Evolutionary conservation across 2,797 vertebrate species (phyloP), one percentile per base, ranked within the genome.

Genomic region (Thalassophryne amazonica): DNA sequence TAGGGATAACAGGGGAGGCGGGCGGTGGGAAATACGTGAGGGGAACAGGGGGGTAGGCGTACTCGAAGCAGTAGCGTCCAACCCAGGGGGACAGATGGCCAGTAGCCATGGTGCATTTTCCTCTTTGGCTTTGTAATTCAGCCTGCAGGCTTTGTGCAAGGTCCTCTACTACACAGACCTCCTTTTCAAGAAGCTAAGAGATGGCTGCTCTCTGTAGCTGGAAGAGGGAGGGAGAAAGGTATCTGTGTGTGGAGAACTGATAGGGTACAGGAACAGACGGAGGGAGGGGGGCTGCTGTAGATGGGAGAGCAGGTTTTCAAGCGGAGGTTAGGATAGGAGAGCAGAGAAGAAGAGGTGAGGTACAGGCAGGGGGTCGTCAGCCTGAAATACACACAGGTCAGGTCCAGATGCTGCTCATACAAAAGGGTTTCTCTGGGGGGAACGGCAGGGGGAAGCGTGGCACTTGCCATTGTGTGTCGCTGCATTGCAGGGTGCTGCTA

Each of bases 401-500:
- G 90, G 92, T 94, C 87, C 95, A 96, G 94, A 97, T 96, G 94
- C 93, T 92, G 76, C 83, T 82, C 50, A 84, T 92, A 96, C 95
- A 96, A 97, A 95, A 92, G 93, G 90, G 91, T 91, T 93, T 95
- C 93, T 93, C 80, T 92, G 91, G 86, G 78, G n/a, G 83, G 82
- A 78, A 80, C 55, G 61, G 77, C 76, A 80, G 92, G 89, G 92
- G 92, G 93, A 93, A 96, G 93, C 85, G 91, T 94, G 94, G 93
- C 92, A 87, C 89, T 92, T 32, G 85, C 92, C 83, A 93, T 94
- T 93, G 83, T 91, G 81, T 87, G 84, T 88, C 91, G 92, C 96
- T 92, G 95, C 96, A 97, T 95, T 98, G 95, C 95, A 96, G 96
- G 92, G 94, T 93, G 92, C 89, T 93, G 84, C 87, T 61, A 87